A percentile compares a stretch with the other conserved stretches of the same genome.
phyloP scores from a whole-genome alignment of 1,140 invertebrate species.

The Pogonus chalceus region DNA sequence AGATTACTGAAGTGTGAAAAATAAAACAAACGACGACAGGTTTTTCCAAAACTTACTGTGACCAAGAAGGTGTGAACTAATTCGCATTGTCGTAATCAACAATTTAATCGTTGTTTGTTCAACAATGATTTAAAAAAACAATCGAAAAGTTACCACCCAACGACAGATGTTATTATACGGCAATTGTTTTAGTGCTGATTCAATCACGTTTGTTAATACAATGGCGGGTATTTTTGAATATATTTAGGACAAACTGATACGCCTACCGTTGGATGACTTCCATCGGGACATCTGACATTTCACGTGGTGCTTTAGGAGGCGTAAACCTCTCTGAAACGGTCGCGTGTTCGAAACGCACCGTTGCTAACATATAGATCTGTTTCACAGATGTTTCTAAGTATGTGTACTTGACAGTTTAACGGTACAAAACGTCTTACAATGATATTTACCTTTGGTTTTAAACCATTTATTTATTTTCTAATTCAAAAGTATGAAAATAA shows the following conservation, averaged over 20 bases:
- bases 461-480: neutral
- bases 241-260: neutral
- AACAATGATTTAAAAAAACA: slow-evolving; percentile 1
- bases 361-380: neutral
- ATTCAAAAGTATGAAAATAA: neutral
- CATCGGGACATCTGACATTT: neutral
- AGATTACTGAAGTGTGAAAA: neutral
- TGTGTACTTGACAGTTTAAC: neutral
- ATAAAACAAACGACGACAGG: neutral
- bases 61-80: neutral
- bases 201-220: neutral
- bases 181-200: neutral
- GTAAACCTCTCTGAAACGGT: neutral
- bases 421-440: neutral
- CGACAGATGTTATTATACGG: neutral
- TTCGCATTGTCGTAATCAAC: neutral
- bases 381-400: slow-evolving; percentile 1
- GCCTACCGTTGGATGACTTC: neutral
- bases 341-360: neutral
- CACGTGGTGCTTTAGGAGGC: slow-evolving; percentile 2
- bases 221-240: neutral
- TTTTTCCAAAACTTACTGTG: neutral
- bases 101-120: slow-evolving; percentile 2
- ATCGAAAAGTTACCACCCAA: neutral
- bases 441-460: neutral